Evolutionary conservation across 2,797 vertebrate genomes (phyloP).

Genomic region (Rhinella marina): DNA sequence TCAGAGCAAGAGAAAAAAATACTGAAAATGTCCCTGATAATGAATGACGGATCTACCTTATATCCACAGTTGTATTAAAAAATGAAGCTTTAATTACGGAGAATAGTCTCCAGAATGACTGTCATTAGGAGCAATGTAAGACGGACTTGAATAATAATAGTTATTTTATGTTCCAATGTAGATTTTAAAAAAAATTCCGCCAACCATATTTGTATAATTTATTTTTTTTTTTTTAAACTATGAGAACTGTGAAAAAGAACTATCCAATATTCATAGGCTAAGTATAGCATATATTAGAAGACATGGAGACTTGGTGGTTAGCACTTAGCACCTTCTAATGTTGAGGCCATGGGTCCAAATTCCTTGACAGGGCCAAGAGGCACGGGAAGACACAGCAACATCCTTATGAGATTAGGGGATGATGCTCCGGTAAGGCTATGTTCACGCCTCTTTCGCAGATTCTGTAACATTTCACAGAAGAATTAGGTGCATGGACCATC

Average conservation of each 20-base stretch:
- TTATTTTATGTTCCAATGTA: conserved; percentile 13
- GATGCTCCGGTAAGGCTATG: no score
- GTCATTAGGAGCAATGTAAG: not conserved
- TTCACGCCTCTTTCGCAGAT: no score
- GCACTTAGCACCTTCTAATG: not conserved
- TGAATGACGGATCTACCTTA: not conserved
- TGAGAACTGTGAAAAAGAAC: not conserved
- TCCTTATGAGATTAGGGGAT: no score
- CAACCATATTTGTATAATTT: not conserved
- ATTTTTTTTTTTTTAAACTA: not conserved
- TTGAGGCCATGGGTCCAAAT: not conserved
- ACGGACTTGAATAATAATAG: conserved; percentile 9
- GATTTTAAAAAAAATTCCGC: not conserved
- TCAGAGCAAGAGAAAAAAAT: not conserved
- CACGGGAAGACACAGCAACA: no score
- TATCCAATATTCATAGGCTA: not conserved
- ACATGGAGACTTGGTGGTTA: not conserved
- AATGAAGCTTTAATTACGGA: not conserved
- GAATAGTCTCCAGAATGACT: not conserved
- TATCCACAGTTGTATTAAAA: not conserved
- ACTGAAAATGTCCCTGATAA: not conserved
- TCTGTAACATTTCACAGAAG: no score
- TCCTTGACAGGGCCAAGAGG: not conserved
- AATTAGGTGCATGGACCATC: no score
- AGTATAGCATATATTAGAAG: not conserved